phyloP scores from a whole-genome alignment of 2,113 vertebrate genomes.

The Calidris pygmaea region DNA sequence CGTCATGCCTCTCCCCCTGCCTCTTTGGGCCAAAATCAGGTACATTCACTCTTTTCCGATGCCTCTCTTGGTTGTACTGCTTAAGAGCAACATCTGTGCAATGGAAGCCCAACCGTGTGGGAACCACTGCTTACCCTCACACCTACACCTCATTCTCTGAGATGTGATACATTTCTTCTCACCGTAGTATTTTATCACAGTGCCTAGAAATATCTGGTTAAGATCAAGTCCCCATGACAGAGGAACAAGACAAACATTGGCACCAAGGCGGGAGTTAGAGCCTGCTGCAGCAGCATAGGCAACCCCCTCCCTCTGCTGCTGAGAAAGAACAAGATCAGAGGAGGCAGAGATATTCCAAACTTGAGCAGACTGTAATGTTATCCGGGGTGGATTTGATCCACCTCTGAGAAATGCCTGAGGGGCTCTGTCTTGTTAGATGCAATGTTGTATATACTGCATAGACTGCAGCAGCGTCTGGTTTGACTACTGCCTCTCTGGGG shows the following conservation, averaged over 20 bases:
- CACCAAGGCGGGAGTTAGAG: neutral
- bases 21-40: neutral
- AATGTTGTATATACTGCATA: neutral
- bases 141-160: accelerated
- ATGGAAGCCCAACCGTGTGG: too few relatives aligned
- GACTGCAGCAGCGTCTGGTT: neutral
- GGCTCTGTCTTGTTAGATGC: neutral
- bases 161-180: neutral
- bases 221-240: neutral
- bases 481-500: neutral
- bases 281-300: too few relatives aligned
- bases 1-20: neutral
- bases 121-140: neutral
- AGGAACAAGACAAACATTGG: neutral
- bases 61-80: neutral
- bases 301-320: neutral
- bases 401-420: neutral
- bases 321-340: neutral
- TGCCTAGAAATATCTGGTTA: neutral
- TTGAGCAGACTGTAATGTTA: neutral
- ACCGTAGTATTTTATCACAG: neutral
- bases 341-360: neutral
- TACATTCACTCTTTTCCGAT: neutral
- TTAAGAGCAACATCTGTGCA: neutral
- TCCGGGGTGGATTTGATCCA: neutral